These are phyloP conservation scores for Prochilodus magdalenae DNA, from an alignment of 2,113 vertebrate genomes.

Conservation along the genomic window DNA sequence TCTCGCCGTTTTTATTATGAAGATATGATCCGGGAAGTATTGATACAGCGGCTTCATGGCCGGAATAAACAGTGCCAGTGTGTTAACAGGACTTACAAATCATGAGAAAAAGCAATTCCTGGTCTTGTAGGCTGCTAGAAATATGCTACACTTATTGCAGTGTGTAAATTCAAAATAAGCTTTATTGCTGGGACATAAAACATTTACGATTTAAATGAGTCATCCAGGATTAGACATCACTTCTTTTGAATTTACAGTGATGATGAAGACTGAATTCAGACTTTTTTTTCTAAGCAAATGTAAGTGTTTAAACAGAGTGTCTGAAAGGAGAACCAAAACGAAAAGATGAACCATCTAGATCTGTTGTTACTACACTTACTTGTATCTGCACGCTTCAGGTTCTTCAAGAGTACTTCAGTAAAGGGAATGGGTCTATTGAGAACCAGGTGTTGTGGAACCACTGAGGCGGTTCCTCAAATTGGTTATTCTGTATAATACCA, in stretches of 20 bases:
- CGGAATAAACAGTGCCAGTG: conserved; percentile 29
- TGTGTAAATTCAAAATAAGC: conserved; percentile 64
- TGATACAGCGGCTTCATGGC: conserved; percentile 42
- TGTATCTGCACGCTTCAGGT: no score
- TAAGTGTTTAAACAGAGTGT: background rate
- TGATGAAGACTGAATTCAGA: background rate
- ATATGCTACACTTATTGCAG: background rate
- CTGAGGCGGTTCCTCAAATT: no score
- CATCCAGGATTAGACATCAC: background rate
- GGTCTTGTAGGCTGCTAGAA: background rate
- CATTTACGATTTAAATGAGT: background rate
- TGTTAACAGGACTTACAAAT: conserved; percentile 59
- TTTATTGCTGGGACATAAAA: conserved; percentile 40
- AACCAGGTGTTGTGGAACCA: no score
- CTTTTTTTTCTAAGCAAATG: background rate
- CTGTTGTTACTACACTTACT: no score
- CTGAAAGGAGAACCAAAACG: background rate
- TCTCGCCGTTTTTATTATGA: conserved; percentile 57
- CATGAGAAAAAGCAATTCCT: conserved; percentile 34
- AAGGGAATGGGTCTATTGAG: no score
- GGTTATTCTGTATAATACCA: no score
- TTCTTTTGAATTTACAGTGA: background rate
- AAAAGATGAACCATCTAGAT: no score
- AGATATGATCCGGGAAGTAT: conserved; percentile 47
- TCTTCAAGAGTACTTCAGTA: no score